phyloP scores from a whole-genome alignment of 2,113 vertebrate genomes.

The Pollachius pollachius region DNA sequence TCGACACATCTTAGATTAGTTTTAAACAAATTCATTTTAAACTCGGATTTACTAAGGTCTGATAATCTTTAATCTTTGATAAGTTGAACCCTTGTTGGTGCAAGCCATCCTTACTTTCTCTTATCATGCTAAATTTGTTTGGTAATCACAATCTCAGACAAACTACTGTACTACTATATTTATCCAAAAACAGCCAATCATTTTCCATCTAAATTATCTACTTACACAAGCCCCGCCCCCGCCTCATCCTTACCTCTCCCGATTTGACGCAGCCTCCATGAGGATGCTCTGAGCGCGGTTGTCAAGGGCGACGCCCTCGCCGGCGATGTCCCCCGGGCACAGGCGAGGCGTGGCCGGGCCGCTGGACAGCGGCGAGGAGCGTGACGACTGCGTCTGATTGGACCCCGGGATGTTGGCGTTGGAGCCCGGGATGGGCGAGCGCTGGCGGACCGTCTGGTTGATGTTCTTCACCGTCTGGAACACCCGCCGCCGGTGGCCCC shows the following conservation, averaged over 20 bases:
- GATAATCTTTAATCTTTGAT: no score
- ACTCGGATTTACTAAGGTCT: no score
- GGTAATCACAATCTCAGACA: background rate
- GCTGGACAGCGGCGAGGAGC: conserved; percentile 86
- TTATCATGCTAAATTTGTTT: background rate
- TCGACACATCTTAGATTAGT: no score
- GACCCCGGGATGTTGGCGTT: conserved; percentile 94
- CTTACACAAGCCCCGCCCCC: background rate
- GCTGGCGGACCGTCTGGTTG: conserved; percentile 88
- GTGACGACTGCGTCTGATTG: conserved; percentile 87
- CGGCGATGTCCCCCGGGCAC: conserved; percentile 79
- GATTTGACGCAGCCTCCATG: conserved; percentile 78
- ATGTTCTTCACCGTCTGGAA: conserved; percentile 93
- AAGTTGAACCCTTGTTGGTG: no score
- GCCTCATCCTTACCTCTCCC: conserved; percentile 72
- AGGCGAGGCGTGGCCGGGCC: conserved; percentile 83
- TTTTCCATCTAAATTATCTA: background rate
- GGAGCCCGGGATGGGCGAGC: conserved; percentile 81
- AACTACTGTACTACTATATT: background rate
- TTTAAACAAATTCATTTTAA: no score
- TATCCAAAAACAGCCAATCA: background rate
- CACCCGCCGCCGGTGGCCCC: conserved; percentile 85
- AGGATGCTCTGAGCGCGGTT: conserved; percentile 91
- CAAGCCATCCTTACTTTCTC: no score
- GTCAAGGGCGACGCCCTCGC: conserved; percentile 77